Conservation (phyloP, 2,888 invertebrate genomes). For the Nomada flava region DNA sequence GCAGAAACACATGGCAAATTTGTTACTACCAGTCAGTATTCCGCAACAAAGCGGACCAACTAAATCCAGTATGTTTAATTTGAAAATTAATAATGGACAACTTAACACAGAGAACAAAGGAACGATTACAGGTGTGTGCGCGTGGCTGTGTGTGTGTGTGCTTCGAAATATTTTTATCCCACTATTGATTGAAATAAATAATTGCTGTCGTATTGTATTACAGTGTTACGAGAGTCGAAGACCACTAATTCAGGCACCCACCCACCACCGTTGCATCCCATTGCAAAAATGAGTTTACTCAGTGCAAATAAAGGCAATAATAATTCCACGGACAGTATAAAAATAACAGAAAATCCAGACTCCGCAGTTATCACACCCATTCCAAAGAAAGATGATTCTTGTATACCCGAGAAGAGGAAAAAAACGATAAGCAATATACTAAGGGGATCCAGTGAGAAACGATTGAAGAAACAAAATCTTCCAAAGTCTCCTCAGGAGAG, state of each 20-base stretch:
- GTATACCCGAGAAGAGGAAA: conserved; percentile 76
- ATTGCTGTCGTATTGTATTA: background rate
- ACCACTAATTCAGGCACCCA: conserved; percentile 79
- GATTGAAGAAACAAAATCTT: conserved; percentile 78
- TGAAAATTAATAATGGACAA: conserved; percentile 89
- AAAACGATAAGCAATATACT: conserved; percentile 81
- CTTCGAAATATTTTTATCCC: too few relatives aligned
- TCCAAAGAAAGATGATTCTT: conserved; percentile 79
- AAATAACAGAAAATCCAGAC: conserved; percentile 83
- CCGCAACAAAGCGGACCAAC: conserved; percentile 79
- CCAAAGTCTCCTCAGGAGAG: conserved; percentile 78
- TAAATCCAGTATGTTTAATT: conserved; percentile 87
- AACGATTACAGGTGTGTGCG: conserved; percentile 86
- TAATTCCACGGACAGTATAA: conserved; percentile 80
- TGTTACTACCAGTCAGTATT: conserved; percentile 80
- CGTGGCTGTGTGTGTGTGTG: too few relatives aligned
- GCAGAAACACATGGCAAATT: conserved; percentile 81
- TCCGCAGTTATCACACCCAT: conserved; percentile 83
- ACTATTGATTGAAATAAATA: background rate
- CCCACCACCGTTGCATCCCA: conserved; percentile 83
- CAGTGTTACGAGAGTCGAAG: conserved; percentile 82
- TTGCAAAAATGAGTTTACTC: conserved; percentile 81
- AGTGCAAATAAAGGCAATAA: conserved; percentile 75
- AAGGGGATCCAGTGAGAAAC: conserved; percentile 78
- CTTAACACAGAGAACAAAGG: conserved; percentile 86